Base-by-base conservation (phyloP, 2,113 vertebrate species). In the Ornithorhynchus anatinus region DNA sequence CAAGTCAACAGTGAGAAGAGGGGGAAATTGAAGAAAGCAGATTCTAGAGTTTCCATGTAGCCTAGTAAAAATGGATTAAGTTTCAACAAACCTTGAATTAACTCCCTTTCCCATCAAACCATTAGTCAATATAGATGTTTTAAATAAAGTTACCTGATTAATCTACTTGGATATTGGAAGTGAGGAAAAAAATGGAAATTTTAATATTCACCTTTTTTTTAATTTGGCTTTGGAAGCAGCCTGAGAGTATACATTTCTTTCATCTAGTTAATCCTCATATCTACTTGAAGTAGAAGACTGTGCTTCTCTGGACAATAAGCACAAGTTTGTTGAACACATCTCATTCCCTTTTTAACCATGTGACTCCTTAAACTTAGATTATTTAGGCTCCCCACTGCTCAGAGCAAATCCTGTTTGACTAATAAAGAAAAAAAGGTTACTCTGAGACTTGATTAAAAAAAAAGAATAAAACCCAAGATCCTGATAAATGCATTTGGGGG, bases 401-500 rank as follows among this genome's bases (percentile, higher is more conserved):
- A 61, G 31, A 75, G 31, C 20, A 11, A 32, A 68, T 23, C 58
- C 43, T 69, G 22, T 62, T 65, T 64, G 72, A 82, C 67, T 14
- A 60, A 42, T 69, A 17, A 64, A 73, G 69, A 66, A 15, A 44
- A 72, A 81, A 77, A 25, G 51, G 5, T 35, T 54, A 52, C 33
- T 77, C 10, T 50, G 35, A 19, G 39, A 2, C 71, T 48, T 44
- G 23, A 50, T 65, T 70, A 64, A 69, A n/a, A n/a, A n/a, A n/a
- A n/a, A n/a, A n/a, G n/a, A n/a, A n/a, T n/a, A n/a, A n/a, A n/a
- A n/a, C n/a, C n/a, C n/a, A n/a, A n/a, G n/a, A n/a, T n/a, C n/a
- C n/a, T n/a, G n/a, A n/a, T n/a, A n/a, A n/a, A n/a, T n/a, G n/a
- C n/a, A n/a, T n/a, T n/a, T n/a, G n/a, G n/a, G n/a, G n/a, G n/a